Conservation (phyloP, 1,140 invertebrate genomes). For the Hycleus phaleratus region DNA sequence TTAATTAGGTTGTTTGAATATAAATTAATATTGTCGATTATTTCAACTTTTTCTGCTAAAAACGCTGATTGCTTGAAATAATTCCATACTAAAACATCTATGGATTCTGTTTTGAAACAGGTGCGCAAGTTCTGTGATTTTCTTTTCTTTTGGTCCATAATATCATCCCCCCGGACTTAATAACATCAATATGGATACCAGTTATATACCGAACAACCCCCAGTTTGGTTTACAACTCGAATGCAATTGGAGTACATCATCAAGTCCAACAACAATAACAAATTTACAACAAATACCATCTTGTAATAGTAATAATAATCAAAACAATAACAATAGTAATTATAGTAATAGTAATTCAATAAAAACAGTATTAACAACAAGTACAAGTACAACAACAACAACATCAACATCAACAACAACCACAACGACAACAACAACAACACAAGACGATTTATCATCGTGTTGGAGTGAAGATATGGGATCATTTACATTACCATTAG, state of each 20-base stretch:
- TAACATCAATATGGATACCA: slow-evolving; percentile 33
- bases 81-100: neutral
- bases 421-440: neutral
- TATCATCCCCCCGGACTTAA: neutral
- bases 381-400: neutral
- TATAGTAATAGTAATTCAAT: too few species aligned
- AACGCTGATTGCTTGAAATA: too few species aligned
- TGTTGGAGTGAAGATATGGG: slow-evolving; percentile 72
- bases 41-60: too few species aligned
- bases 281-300: slow-evolving; percentile 1
- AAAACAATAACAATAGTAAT: too few species aligned
- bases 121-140: slow-evolving; percentile 11
- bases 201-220: slow-evolving; percentile 40
- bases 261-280: neutral
- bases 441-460: slow-evolving; percentile 26
- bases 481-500: slow-evolving; percentile 66
- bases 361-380: too few species aligned
- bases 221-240: slow-evolving; percentile 40
- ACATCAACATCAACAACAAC: neutral
- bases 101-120: slow-evolving; percentile 5
- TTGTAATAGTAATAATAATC: neutral
- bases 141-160: slow-evolving; percentile 1
- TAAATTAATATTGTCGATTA: too few species aligned
- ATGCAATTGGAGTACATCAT: slow-evolving; percentile 34
- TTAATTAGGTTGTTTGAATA: too few species aligned